Percentiles rank a stretch among this genome's conserved stretches.
Evolutionary conservation across 2,797 vertebrate species (phyloP).

Genomic region (Menidia menidia): DNA sequence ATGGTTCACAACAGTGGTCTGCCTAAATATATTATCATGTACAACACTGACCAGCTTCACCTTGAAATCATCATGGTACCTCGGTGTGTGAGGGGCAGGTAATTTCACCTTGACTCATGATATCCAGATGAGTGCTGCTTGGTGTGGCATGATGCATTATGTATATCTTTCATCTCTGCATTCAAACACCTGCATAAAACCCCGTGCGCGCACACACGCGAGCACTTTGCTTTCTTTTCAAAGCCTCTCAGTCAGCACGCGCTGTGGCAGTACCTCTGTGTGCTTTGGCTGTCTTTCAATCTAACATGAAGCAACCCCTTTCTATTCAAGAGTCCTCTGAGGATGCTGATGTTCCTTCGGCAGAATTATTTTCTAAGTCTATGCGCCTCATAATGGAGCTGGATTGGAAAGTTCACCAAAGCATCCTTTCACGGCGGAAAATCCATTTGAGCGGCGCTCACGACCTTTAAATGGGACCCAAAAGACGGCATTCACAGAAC

Average conservation of each 20-base stretch:
- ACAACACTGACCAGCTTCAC: constrained; percentile 81
- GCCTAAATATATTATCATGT: constrained; percentile 83
- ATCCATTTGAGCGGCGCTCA: constrained; percentile 23
- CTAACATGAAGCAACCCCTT: constrained; percentile 49
- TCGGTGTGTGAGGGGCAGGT: constrained; percentile 56
- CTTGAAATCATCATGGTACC: constrained; percentile 73
- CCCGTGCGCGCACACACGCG: neutral
- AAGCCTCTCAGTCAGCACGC: constrained; percentile 51
- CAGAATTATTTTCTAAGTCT: constrained; percentile 49
- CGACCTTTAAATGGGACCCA: constrained; percentile 12
- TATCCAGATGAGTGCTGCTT: constrained; percentile 57
- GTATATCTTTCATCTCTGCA: constrained; percentile 54
- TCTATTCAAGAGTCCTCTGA: constrained; percentile 54
- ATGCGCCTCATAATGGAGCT: constrained; percentile 17
- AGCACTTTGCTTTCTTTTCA: constrained; percentile 27
- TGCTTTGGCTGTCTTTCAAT: constrained; percentile 44
- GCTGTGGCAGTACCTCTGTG: constrained; percentile 24
- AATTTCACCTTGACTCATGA: constrained; percentile 70
- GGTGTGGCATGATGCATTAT: constrained; percentile 64
- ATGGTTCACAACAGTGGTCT: constrained; percentile 82
- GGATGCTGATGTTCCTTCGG: constrained; percentile 50
- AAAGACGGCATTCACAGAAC: constrained; percentile 6
- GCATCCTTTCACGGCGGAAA: constrained; percentile 17
- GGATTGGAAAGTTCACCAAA: constrained; percentile 30
- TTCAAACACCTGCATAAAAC: constrained; percentile 41